A percentile compares a stretch with the other conserved stretches of the same genome.
phyloP scores from a whole-genome alignment of 2,888 invertebrate genomes.

The Himalopsyche kuldschensis region DNA sequence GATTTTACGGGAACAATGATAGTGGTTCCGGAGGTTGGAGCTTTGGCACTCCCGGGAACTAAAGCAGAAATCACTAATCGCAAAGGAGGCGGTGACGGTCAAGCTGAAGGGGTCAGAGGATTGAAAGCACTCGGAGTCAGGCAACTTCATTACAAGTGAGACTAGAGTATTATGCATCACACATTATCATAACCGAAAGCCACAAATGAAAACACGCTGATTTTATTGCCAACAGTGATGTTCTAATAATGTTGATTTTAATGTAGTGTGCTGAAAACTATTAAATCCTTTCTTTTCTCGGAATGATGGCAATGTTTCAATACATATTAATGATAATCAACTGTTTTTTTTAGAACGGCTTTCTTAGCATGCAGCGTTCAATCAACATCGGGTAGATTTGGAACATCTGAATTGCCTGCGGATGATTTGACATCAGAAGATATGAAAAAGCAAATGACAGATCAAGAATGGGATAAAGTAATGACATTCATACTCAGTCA shows the following conservation, averaged over 20 bases:
- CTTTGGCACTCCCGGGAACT: constrained; percentile 82
- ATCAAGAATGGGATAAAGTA: constrained; percentile 87
- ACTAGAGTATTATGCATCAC: no score
- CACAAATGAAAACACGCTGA: no score
- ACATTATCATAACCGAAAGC: no score
- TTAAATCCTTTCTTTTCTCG: no score
- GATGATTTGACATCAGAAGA: constrained; percentile 90
- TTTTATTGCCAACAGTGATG: no score
- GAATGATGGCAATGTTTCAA: no score
- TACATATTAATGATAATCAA: not conserved
- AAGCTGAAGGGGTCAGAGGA: constrained; percentile 84
- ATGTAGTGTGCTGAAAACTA: no score
- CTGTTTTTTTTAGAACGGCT: constrained; percentile 65
- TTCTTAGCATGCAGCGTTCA: constrained; percentile 93
- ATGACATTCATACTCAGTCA: not conserved
- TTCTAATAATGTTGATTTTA: no score
- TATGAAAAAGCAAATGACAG: constrained; percentile 92
- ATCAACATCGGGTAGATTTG: constrained; percentile 84
- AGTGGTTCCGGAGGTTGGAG: constrained; percentile 95
- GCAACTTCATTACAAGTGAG: constrained; percentile 58
- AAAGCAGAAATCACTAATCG: constrained; percentile 81
- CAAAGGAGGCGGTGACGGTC: constrained; percentile 70
- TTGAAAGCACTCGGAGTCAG: constrained; percentile 67
- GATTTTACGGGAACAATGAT: constrained; percentile 96
- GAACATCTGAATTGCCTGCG: constrained; percentile 78